Evolutionary conservation across 1,140 invertebrate genomes (phyloP), one percentile per base, ranked within the genome.

Genomic region (Drosophila jambulina): DNA sequence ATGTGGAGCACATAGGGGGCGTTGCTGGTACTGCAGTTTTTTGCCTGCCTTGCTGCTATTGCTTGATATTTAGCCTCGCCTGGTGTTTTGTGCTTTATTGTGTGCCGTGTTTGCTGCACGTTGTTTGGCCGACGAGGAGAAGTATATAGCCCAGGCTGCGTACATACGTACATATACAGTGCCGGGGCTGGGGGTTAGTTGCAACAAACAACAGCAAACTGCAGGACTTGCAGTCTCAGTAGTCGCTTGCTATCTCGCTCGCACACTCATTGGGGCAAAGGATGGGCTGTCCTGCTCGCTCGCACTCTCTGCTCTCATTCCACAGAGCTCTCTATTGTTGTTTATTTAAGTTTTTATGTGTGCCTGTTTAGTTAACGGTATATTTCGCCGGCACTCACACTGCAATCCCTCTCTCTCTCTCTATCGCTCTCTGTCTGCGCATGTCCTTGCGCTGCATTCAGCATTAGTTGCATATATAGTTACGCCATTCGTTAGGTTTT

Each of bases 321-420:
- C 46, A 78, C 17, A 34, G 51, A 63, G 56, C 64, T 53, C 81
- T 48, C 86, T 90, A 90, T 90, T 90, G 85, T 90, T 90, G 86
- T 90, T 90, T 90, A 90, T 90, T 90, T 90, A 90, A 90, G 85
- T 90, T 90, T 88, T 88, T 88, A 90, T 88, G 85, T 88, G 85
- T 80, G 82, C 82, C 87, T 90, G 86, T 90, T 90, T 90, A 90
- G 85, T 91, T 90, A 85, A 90, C 85, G 69, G 85, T 82, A 90
- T 76, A 85, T 82, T 81, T 82, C 74, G 78, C 82, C 83, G 70
- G 77, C 78, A 79, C 68, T 56, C 53, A 74, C 78, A 54, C 51
- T 54, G 51, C 51, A 36, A 23, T 54, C 9, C 61, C 46, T 64
- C 49, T 36, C 46, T 19, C 65, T 54, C 67, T 45, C 53, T 10